phyloP scores from a whole-genome alignment of 2,888 invertebrate species.

The Pheosia tremula region DNA sequence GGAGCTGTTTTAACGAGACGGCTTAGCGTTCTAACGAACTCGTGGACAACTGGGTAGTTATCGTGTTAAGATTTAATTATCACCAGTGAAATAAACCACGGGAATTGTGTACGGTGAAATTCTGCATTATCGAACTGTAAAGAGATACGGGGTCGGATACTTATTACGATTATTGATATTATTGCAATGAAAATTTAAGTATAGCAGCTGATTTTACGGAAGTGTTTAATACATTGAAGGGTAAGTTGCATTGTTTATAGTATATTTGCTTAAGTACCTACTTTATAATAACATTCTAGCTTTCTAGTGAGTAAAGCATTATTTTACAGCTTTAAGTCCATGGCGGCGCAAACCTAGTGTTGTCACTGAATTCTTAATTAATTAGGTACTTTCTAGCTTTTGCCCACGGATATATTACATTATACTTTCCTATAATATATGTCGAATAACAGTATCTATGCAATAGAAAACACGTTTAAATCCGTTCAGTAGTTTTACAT shows the following conservation, averaged over 20 bases:
- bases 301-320: too few relatives aligned
- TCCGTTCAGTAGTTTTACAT: too few relatives aligned
- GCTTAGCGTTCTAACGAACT: constrained; percentile 37
- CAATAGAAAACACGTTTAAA: too few relatives aligned
- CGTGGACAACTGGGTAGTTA: constrained; percentile 12
- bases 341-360: too few relatives aligned
- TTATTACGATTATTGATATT: constrained; percentile 14
- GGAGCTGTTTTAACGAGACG: constrained; percentile 51
- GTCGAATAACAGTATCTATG: too few relatives aligned
- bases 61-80: constrained; percentile 9
- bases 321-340: too few relatives aligned
- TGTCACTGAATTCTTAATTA: too few relatives aligned
- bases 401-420: too few relatives aligned
- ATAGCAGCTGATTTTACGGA: constrained; percentile 16
- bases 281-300: too few relatives aligned
- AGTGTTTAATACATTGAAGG: constrained; percentile 10
- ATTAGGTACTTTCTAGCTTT: too few relatives aligned
- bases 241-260: constrained; percentile 18
- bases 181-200: constrained; percentile 5
- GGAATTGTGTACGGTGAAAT: constrained; percentile 64
- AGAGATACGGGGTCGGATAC: constrained; percentile 34
- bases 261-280: neutral
- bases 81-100: constrained; percentile 34
- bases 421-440: too few relatives aligned
- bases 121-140: constrained; percentile 39